Conservation (phyloP, 2,797 vertebrate genomes). For the Carapus acus region DNA sequence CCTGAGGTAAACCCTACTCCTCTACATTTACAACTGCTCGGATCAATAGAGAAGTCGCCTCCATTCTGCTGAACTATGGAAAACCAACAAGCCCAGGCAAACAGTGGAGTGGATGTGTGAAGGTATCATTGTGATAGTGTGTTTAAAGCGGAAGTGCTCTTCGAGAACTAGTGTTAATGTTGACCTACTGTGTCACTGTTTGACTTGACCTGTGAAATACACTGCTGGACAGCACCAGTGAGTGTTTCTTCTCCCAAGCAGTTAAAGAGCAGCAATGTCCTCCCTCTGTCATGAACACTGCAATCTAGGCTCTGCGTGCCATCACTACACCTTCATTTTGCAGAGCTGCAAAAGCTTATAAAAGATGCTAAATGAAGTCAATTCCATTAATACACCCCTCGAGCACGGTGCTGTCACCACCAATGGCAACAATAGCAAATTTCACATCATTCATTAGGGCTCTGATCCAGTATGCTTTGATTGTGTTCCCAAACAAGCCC, state of each 20-base stretch:
- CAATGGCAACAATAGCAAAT: conserved; percentile 39
- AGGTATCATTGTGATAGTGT: conserved; percentile 11
- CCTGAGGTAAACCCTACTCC: conserved; percentile 42
- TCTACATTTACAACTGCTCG: conserved; percentile 43
- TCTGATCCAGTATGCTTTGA: conserved; percentile 28
- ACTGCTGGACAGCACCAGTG: background rate
- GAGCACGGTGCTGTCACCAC: conserved; percentile 21
- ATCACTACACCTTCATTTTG: conserved; percentile 4
- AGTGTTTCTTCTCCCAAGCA: conserved; percentile 2
- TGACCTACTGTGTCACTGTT: conserved; percentile 35
- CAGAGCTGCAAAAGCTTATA: conserved; percentile 2
- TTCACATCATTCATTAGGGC: conserved; percentile 42
- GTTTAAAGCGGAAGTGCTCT: conserved; percentile 38
- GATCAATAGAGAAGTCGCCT: conserved; percentile 69
- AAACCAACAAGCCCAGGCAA: conserved; percentile 43
- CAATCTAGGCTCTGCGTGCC: background rate
- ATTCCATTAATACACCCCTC: conserved; percentile 21
- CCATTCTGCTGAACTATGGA: conserved; percentile 67
- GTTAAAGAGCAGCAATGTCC: background rate
- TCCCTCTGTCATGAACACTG: background rate
- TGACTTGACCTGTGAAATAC: conserved; percentile 11
- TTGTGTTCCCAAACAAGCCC: conserved; percentile 29
- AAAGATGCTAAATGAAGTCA: no score
- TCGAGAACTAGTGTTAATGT: conserved; percentile 29
- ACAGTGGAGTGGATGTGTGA: conserved; percentile 31